A percentile compares a stretch with the other conserved stretches of the same genome.
Evolutionary conservation across 1,140 invertebrate genomes (phyloP).

Genomic region (Zaprionus davidi): DNA sequence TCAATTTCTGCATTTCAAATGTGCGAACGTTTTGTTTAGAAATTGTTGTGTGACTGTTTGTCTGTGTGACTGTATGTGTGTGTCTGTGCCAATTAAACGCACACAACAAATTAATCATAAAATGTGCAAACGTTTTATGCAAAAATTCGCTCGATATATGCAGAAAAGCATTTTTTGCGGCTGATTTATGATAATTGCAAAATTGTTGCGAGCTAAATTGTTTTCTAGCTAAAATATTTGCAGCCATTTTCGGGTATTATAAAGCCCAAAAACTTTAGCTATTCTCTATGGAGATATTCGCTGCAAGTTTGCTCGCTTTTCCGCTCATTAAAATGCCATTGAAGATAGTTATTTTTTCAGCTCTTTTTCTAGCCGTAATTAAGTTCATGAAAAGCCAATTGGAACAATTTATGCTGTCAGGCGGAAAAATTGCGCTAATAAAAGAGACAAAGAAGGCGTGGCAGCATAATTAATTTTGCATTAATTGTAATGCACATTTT

Average conservation of each 20-base stretch:
- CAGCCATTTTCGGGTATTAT: not conserved
- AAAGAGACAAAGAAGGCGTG: conserved; percentile 14
- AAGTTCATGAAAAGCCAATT: not conserved
- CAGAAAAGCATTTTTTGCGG: conserved; percentile 24
- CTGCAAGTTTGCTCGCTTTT: not conserved
- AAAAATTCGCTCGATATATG: conserved; percentile 35
- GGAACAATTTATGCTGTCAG: not conserved
- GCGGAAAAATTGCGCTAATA: conserved; percentile 20
- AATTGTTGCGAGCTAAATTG: conserved; percentile 27
- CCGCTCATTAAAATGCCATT: conserved; percentile 1
- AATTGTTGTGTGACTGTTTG: conserved; percentile 17
- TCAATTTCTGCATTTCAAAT: conserved; percentile 55
- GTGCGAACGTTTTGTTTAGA: conserved; percentile 21
- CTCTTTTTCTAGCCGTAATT: not conserved
- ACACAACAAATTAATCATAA: conserved; percentile 46
- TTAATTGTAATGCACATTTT: conserved; percentile 47
- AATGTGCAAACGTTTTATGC: conserved; percentile 27
- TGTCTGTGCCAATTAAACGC: conserved; percentile 44
- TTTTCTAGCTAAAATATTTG: conserved; percentile 17
- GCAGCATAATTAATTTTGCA: conserved; percentile 44
- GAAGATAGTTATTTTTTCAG: not conserved
- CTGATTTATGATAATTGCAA: conserved; percentile 53
- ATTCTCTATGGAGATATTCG: not conserved
- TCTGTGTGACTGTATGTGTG: conserved; percentile 10
- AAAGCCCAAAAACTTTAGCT: not conserved